phyloP scores from a whole-genome alignment of 2,888 invertebrate genomes.

The Timema podura region DNA sequence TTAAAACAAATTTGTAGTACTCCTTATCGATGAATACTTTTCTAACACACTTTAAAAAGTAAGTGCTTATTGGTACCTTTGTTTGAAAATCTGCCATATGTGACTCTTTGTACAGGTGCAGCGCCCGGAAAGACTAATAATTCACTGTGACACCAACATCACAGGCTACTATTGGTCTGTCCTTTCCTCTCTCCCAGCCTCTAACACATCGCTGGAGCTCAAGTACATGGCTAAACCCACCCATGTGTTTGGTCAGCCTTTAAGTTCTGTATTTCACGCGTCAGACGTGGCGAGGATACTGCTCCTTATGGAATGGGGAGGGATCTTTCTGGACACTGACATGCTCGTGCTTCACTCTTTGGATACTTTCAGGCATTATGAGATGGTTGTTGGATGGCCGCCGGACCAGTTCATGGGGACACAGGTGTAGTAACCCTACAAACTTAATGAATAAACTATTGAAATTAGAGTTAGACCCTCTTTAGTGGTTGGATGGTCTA shows the following conservation, averaged over 20 bases:
- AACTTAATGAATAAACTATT: too few species aligned
- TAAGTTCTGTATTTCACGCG: slow-evolving; percentile 43
- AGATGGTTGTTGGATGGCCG: slow-evolving; percentile 43
- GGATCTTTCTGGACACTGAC: slow-evolving; percentile 44
- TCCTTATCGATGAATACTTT: too few species aligned
- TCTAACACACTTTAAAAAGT: too few species aligned
- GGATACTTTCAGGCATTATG: slow-evolving; percentile 40
- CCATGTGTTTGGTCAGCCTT: slow-evolving; percentile 43
- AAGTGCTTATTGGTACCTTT: too few species aligned
- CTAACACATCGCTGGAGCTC: slow-evolving; percentile 29
- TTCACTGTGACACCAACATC: slow-evolving; percentile 40
- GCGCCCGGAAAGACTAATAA: slow-evolving; percentile 38
- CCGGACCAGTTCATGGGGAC: slow-evolving; percentile 40
- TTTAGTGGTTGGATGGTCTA: too few species aligned
- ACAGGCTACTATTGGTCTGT: slow-evolving; percentile 36
- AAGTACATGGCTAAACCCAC: slow-evolving; percentile 37
- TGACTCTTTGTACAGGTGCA: slow-evolving; percentile 33
- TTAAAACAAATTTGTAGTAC: too few species aligned
- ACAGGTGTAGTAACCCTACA: slow-evolving; percentile 33
- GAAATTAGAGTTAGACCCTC: too few species aligned
- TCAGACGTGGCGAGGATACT: slow-evolving; percentile 43
- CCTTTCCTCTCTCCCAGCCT: slow-evolving; percentile 30
- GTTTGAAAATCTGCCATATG: not conserved
- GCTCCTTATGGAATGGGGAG: slow-evolving; percentile 41
- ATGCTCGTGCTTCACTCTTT: slow-evolving; percentile 40